Evolutionary conservation across 1,140 invertebrate genomes (phyloP).

Genomic region (Pemphigus obesinymphae): DNA sequence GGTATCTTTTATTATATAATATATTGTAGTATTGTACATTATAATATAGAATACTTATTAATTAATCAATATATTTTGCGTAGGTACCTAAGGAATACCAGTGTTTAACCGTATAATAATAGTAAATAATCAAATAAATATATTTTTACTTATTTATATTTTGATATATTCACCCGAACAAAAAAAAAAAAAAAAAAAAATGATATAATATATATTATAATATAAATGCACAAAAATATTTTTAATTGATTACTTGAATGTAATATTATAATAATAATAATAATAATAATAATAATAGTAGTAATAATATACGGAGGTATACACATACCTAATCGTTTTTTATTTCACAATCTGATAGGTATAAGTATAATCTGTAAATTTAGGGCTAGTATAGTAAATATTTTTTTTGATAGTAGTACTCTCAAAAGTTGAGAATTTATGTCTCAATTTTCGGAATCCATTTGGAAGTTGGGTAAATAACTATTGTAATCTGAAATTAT

Average conservation of each 20-base stretch:
- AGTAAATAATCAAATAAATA: not conserved
- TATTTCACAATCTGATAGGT: constrained; percentile 31
- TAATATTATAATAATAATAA: too few species aligned
- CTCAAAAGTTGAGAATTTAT: constrained; percentile 11
- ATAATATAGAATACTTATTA: too few species aligned
- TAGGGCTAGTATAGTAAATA: constrained; percentile 15
- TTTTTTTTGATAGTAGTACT: not conserved
- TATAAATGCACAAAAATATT: constrained; percentile 32
- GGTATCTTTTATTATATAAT: too few species aligned
- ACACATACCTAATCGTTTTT: constrained; percentile 1
- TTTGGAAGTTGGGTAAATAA: constrained; percentile 30
- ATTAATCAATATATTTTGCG: too few species aligned
- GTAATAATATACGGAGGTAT: not conserved
- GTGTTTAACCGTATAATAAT: too few species aligned
- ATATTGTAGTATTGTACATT: too few species aligned
- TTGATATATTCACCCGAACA: not conserved
- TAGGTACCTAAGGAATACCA: too few species aligned
- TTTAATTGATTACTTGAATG: constrained; percentile 24
- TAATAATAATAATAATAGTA: too few species aligned
- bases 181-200: constrained; percentile 13
- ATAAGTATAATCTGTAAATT: not conserved
- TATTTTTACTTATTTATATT: constrained; percentile 4
- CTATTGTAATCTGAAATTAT: constrained; percentile 30
- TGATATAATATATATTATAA: too few species aligned
- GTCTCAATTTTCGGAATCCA: constrained; percentile 23